Evolutionary conservation across 2,888 invertebrate genomes (phyloP).

Genomic region (Cancer borealis): DNA sequence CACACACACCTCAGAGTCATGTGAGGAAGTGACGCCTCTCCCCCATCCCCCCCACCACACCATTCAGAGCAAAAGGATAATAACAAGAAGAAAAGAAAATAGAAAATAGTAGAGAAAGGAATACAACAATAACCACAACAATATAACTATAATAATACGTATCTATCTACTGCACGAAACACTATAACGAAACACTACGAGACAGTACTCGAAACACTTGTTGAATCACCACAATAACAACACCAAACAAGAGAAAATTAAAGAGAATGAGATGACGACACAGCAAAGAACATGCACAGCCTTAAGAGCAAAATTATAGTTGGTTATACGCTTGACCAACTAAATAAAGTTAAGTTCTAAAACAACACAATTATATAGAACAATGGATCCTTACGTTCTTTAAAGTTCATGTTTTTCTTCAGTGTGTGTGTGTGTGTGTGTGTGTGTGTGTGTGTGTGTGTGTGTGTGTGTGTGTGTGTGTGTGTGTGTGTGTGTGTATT

Average conservation of each 20-base stretch:
- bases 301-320: background rate
- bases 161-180: background rate
- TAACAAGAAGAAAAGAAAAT: background rate
- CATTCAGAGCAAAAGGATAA: background rate
- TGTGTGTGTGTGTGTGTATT: background rate
- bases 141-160: background rate
- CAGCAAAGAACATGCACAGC: background rate
- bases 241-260: background rate
- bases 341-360: background rate
- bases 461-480: too few species aligned
- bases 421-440: too few species aligned
- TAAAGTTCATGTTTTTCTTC: background rate
- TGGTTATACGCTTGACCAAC: background rate
- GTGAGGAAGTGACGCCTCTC: background rate
- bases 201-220: background rate
- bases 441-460: too few species aligned
- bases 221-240: background rate
- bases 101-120: background rate
- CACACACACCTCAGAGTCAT: background rate
- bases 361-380: background rate
- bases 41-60: background rate
- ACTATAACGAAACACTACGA: background rate
- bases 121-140: background rate
- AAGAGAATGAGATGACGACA: background rate
- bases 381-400: background rate